A percentile compares a stretch with the other conserved stretches of the same genome.
phyloP scores from a whole-genome alignment of 2,888 invertebrate genomes.

The Leucophenga montana region DNA sequence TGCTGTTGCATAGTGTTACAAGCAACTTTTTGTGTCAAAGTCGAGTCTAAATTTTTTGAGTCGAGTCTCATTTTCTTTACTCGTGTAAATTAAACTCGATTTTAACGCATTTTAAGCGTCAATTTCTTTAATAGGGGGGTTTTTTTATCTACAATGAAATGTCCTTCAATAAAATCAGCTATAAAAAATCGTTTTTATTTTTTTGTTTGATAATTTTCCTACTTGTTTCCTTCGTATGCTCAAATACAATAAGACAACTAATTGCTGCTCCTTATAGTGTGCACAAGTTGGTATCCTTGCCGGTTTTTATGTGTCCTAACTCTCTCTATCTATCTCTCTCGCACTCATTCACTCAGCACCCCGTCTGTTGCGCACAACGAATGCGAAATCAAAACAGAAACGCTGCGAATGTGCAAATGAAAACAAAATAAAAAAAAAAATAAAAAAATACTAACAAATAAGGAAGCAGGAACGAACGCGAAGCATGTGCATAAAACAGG shows the following conservation, averaged over 20 bases:
- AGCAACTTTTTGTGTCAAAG: too few relatives aligned
- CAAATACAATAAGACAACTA: conserved; percentile 21
- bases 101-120: too few relatives aligned
- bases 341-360: not conserved
- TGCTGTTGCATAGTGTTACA: too few relatives aligned
- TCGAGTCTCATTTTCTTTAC: too few relatives aligned
- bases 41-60: too few relatives aligned
- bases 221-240: not conserved
- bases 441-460: not conserved
- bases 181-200: too few relatives aligned
- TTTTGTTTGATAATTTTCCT: too few relatives aligned
- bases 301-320: not conserved
- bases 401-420: not conserved
- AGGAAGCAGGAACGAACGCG: not conserved
- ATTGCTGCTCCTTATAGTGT: conserved; percentile 32
- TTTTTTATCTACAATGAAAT: too few relatives aligned
- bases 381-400: conserved; percentile 19
- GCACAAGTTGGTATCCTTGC: not conserved
- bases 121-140: too few relatives aligned
- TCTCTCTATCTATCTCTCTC: not conserved
- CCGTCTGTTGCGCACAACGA: conserved; percentile 1
- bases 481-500: not conserved
- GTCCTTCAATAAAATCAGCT: too few relatives aligned
- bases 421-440: not conserved
- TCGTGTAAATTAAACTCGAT: too few relatives aligned